A percentile compares a stretch with the other conserved stretches of the same genome.
Evolutionary conservation across 2,797 vertebrate species (phyloP).

Genomic region (Hylomyscus alleni): DNA sequence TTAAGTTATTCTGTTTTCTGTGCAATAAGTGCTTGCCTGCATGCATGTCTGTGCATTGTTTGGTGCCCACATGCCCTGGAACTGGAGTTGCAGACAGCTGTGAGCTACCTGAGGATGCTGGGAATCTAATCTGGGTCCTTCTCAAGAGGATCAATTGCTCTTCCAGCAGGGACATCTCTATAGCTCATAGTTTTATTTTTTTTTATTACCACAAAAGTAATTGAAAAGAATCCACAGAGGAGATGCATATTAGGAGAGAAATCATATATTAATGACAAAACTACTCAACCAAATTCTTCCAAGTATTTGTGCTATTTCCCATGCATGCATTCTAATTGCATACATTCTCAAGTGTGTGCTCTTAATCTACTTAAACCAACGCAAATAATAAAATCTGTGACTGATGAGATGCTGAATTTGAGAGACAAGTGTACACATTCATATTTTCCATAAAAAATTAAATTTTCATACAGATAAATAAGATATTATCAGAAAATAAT

Average conservation of each 20-base stretch:
- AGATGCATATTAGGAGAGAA: neutral
- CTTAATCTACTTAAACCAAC: conserved; percentile 13
- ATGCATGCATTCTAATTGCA: neutral
- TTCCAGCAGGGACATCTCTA: neutral
- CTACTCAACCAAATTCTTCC: neutral
- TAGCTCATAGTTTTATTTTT: neutral
- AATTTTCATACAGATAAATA: conserved; percentile 24
- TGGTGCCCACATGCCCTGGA: neutral
- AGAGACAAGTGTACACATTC: neutral
- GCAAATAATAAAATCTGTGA: neutral
- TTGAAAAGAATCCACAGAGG: neutral
- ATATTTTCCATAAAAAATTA: conserved; percentile 5
- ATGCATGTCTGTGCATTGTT: neutral
- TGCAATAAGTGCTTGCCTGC: neutral
- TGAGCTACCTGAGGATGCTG: neutral
- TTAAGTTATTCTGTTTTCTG: neutral
- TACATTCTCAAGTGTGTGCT: neutral
- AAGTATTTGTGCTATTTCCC: neutral
- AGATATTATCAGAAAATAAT: neutral
- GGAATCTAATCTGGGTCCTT: neutral
- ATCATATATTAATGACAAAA: neutral
- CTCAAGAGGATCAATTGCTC: neutral
- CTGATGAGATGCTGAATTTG: neutral
- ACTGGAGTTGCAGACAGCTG: neutral
- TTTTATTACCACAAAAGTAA: neutral